Percentiles rank a stretch among this genome's conserved stretches.
Conservation (phyloP, 2,888 invertebrate genomes). For the Aplocera efformata region DNA sequence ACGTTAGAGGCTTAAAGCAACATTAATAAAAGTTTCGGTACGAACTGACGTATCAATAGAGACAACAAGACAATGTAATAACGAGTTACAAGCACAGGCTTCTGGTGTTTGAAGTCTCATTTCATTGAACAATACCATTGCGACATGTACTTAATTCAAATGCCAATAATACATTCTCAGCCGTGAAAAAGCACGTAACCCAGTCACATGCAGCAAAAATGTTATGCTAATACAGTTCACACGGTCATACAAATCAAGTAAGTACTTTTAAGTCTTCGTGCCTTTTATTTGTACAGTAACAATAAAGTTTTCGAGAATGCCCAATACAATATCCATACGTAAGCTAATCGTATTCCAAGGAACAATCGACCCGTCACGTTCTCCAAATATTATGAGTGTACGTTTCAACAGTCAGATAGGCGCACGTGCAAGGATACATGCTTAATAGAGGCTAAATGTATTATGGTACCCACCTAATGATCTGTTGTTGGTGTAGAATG, state of each 20-base stretch:
- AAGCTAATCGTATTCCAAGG: slow-evolving; percentile 36
- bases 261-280: slow-evolving; percentile 12
- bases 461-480: slow-evolving; percentile 38
- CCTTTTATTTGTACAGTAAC: slow-evolving; percentile 12
- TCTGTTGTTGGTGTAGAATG: slow-evolving; percentile 31
- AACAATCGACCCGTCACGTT: slow-evolving; percentile 43
- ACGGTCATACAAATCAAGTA: slow-evolving; percentile 11
- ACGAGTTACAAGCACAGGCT: slow-evolving; percentile 19
- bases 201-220: background rate
- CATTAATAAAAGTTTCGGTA: slow-evolving; percentile 13
- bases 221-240: slow-evolving; percentile 15
- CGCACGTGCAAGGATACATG: slow-evolving; percentile 41
- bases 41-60: slow-evolving; percentile 26
- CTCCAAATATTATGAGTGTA: slow-evolving; percentile 26
- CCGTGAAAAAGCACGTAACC: slow-evolving; percentile 10
- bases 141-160: slow-evolving; percentile 29
- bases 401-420: slow-evolving; percentile 28
- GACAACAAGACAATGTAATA: slow-evolving; percentile 26
- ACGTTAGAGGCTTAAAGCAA: slow-evolving; percentile 12
- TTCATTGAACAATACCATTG: slow-evolving; percentile 39
- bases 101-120: slow-evolving; percentile 24
- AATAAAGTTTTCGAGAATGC: slow-evolving; percentile 19
- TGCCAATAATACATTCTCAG: slow-evolving; percentile 29
- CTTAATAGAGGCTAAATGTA: slow-evolving; percentile 33
- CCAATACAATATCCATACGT: slow-evolving; percentile 15